Evolutionary conservation across 2,888 invertebrate genomes (phyloP), one percentile per base, ranked within the genome.

Genomic region (Xanthia icteritia): DNA sequence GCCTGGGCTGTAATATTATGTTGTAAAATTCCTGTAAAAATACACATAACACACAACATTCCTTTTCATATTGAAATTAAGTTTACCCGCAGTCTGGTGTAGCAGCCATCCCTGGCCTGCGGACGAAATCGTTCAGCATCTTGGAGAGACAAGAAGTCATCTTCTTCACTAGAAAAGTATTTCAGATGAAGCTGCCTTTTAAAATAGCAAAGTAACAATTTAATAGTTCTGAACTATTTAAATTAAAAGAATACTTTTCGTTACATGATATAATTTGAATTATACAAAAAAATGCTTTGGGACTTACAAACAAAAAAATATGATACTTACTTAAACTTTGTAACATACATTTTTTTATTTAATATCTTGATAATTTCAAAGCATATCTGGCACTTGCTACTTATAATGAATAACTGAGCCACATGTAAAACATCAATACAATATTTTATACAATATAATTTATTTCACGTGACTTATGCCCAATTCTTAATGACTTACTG

Each of bases 151-250:
- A 73, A 76, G 70, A 69, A 76, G 73, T 65, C 77, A 69, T 81
- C 79, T 81, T 83, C 77, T 82, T 74, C 81, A 74, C 81, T 80
- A 84, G 51, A 82, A 84, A 85, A 84, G 65, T 63, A 77, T 83
- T 67, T 81, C 77, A 71, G 79, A 79, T 71, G 86, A 71, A 85
- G 72, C 76, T 71, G 83, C 74, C 81, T 85, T 68, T 68, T 79
- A 85, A 85, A 83, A 84, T 81, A 76, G 67, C 70, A 84, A 80
- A 86, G 48, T 63, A 65, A 76, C 54, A 75, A 77, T 80, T 68
- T 77, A 75, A 77, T 63, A 71, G 74, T 75, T 76, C 72, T 79
- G 54, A 72, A 65, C 77, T 51, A 72, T 73, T 64, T 27, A 2
- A 69, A 69, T 56, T n/a, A 39, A n/a, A 63, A 56, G 0, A 48